phyloP scores from a whole-genome alignment of 2,797 vertebrate genomes.

The Eupleurogrammus muticus region DNA sequence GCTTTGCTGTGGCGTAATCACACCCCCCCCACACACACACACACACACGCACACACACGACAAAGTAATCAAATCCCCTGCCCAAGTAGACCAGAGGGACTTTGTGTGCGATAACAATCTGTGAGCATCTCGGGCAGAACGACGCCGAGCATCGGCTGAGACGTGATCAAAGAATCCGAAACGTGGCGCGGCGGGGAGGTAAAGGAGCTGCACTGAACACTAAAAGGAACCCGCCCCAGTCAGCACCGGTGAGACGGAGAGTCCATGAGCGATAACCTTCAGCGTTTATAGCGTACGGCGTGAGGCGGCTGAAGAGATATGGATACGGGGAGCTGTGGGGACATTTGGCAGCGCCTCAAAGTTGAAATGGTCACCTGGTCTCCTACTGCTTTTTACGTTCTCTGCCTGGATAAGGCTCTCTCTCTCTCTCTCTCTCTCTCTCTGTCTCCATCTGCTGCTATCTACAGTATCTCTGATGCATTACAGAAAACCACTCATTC shows the following conservation, averaged over 20 bases:
- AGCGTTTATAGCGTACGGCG: not conserved
- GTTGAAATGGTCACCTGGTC: too few species aligned
- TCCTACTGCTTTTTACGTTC: too few species aligned
- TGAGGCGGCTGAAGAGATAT: not conserved
- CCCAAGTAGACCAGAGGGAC: conserved; percentile 60
- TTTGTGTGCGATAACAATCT: conserved; percentile 65
- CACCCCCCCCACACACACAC: conserved; percentile 37
- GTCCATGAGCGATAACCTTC: conserved; percentile 10
- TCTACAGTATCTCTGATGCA: too few species aligned
- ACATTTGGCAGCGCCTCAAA: too few species aligned
- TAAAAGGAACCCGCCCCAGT: conserved; percentile 26
- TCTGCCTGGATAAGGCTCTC: too few species aligned
- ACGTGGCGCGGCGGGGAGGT: conserved; percentile 48
- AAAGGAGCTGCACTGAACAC: conserved; percentile 40
- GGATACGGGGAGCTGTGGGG: too few species aligned
- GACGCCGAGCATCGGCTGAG: conserved; percentile 57
- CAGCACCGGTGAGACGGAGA: conserved; percentile 28
- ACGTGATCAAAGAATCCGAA: conserved; percentile 70
- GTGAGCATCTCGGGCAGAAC: conserved; percentile 54
- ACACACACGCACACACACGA: conserved; percentile 55
- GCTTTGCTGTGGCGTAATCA: conserved; percentile 49
- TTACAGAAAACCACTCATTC: too few species aligned
- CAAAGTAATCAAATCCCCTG: conserved; percentile 65
- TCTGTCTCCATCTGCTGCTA: too few species aligned
- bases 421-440: too few species aligned